These are phyloP conservation scores for Balearica regulorum DNA, from an alignment of 2,797 vertebrate genomes.

Conservation along the genomic window DNA sequence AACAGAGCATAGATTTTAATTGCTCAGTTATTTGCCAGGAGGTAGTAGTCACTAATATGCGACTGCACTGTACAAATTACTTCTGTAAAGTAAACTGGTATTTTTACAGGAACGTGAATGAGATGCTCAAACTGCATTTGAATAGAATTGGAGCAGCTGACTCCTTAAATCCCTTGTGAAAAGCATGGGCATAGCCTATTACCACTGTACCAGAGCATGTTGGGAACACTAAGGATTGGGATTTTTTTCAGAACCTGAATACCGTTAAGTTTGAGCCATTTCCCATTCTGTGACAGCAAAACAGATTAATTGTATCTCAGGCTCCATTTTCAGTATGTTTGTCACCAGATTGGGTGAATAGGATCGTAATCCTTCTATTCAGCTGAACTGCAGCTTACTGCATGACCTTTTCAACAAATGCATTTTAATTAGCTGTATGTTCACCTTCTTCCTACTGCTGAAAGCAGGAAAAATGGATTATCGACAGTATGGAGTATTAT, in stretches of 20 bases:
- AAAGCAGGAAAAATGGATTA: slow-evolving; percentile 55
- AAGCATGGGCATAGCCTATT: neutral
- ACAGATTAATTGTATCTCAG: slow-evolving; percentile 47
- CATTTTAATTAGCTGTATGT: slow-evolving; percentile 65
- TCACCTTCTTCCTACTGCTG: slow-evolving; percentile 60
- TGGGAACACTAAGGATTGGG: neutral
- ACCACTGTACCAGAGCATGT: neutral
- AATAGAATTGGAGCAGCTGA: slow-evolving; percentile 14
- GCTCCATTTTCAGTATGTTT: slow-evolving; percentile 44
- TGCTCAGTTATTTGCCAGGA: slow-evolving; percentile 31
- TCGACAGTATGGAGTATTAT: slow-evolving; percentile 19
- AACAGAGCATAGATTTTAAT: slow-evolving; percentile 28
- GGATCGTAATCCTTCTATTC: slow-evolving; percentile 72
- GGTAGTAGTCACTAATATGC: neutral
- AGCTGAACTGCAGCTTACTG: slow-evolving; percentile 63
- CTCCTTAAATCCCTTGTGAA: slow-evolving; percentile 11
- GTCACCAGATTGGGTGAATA: slow-evolving; percentile 57
- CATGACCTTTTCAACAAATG: slow-evolving; percentile 73
- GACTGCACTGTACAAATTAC: neutral
- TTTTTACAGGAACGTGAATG: neutral
- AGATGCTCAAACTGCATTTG: neutral
- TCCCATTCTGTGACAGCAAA: slow-evolving; percentile 34
- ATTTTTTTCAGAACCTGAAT: slow-evolving; percentile 15
- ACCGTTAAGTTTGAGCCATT: neutral
- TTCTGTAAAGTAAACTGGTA: neutral